Evolutionary conservation across 2,888 invertebrate species (phyloP).

Genomic region (Morpho deidamia): DNA sequence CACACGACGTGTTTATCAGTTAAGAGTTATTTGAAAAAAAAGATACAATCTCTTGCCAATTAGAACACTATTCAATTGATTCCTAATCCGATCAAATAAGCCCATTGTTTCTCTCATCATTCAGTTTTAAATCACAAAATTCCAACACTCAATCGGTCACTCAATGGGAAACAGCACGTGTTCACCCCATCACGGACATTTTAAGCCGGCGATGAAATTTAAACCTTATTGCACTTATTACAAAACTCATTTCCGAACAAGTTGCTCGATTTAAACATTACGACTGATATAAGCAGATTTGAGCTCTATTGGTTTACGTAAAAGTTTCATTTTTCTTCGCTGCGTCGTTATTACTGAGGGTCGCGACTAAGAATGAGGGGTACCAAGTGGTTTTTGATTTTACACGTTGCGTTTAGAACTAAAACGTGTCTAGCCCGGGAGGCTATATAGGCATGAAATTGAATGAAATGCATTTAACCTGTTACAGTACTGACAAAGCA

Average conservation of each 20-base stretch:
- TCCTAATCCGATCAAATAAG: slow-evolving; percentile 1
- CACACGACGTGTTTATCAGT: too few species aligned
- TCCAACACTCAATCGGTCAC: slow-evolving; percentile 16
- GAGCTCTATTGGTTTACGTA: not conserved
- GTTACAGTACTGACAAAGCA: too few species aligned
- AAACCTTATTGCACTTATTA: not conserved
- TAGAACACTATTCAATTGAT: not conserved
- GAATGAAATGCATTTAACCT: not conserved
- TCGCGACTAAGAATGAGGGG: slow-evolving; percentile 1
- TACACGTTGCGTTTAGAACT: slow-evolving; percentile 8
- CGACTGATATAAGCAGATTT: not conserved
- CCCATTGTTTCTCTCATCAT: slow-evolving; percentile 10
- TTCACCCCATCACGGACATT: slow-evolving; percentile 7
- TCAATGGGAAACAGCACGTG: slow-evolving; percentile 19
- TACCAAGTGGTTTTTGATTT: slow-evolving; percentile 18
- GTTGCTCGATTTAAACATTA: too few species aligned
- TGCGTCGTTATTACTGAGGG: slow-evolving; percentile 4
- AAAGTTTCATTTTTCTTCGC: not conserved
- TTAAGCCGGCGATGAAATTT: not conserved
- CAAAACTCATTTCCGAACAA: too few species aligned
- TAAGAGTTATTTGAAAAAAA: too few species aligned
- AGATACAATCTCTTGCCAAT: not conserved
- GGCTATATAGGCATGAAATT: not conserved
- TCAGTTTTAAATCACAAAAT: slow-evolving; percentile 6
- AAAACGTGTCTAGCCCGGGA: slow-evolving; percentile 11